A percentile compares a stretch with the other conserved stretches of the same genome.
phyloP scores from a whole-genome alignment of 2,113 vertebrate genomes.

The Nerophis lumbriciformis region DNA sequence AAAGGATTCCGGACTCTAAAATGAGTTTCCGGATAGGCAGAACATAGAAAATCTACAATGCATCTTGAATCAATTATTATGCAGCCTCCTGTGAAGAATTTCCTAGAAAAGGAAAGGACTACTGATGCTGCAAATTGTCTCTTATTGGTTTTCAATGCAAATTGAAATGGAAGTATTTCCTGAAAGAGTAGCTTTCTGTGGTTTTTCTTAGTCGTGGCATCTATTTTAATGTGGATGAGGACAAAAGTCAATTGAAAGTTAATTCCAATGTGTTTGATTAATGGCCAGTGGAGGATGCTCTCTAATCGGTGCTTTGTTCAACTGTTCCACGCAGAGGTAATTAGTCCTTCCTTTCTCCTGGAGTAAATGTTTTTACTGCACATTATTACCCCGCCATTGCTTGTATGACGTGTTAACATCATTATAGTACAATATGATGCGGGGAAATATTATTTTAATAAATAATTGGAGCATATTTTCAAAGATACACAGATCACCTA shows the following conservation, averaged over 20 bases:
- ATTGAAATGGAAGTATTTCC: conserved; percentile 24
- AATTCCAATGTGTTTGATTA: conserved; percentile 76
- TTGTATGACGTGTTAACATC: conserved; percentile 43
- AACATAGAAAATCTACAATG: conserved; percentile 6
- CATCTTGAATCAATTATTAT: conserved; percentile 14
- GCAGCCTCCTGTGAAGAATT: conserved; percentile 20
- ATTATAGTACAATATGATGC: conserved; percentile 11
- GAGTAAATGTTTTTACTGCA: conserved; percentile 54
- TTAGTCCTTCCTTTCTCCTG: conserved; percentile 59
- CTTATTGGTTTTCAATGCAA: conserved; percentile 21
- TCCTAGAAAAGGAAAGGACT: conserved; percentile 18
- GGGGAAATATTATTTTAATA: neutral
- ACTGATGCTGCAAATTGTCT: conserved; percentile 8
- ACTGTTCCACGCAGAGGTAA: conserved; percentile 55
- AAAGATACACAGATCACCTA: neutral
- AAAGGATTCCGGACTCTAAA: neutral
- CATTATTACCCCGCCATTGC: conserved; percentile 21
- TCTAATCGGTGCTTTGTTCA: conserved; percentile 61
- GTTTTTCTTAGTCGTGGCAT: conserved; percentile 53
- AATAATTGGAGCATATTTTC: neutral
- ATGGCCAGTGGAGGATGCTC: conserved; percentile 64
- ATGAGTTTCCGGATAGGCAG: conserved; percentile 6
- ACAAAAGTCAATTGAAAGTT: conserved; percentile 75
- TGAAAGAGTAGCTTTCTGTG: conserved; percentile 34
- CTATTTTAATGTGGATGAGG: conserved; percentile 51